Base-by-base conservation (phyloP, 2,113 vertebrate species). In the Saguinus midas region DNA sequence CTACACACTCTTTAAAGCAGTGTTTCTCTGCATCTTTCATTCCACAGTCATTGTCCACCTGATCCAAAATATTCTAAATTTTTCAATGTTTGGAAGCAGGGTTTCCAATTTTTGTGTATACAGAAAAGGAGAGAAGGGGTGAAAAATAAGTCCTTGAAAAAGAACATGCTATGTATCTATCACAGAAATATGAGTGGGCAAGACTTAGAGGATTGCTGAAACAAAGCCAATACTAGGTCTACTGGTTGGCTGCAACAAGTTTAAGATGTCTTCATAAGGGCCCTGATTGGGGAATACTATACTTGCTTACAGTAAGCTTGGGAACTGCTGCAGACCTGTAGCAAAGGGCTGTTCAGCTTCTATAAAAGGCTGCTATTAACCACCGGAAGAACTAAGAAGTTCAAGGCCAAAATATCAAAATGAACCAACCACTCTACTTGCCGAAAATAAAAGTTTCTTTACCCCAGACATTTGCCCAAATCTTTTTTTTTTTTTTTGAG, bases 351-450 rank as follows among this genome's bases (percentile, higher is more conserved):
- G 9, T 78, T 27, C 43, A 91, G 95, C 87, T 96, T 97, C 66
- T 96, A 81, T 66, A 88, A 92, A 95, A 94, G 4, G 14, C 58
- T 58, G 52, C 50, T 93, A 66, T 57, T 52, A 43, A 50, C 18
- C 40, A 91, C 27, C 27, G 61, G 40, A 76, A 73, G 70, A 91
- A 94, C 13, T 29, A 73, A 83, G 45, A 89, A 66, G 25, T 86
- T 96, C 70, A 91, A 96, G 55, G 94, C 29, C 68, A 95, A 89
- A 43, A 90, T 32, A 85, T 8, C 6, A 87, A 86, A 86, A 75
- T 40, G n/a, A 93, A 96, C 52, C 68, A 93, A 96, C 48, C 57
- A 82, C 13, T 23, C 92, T 83, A 91, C 29, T 57, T 93, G n/a
- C 40, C 70, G 58, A 70, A 83, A 73, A 72, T 32, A 23, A 75